Percentiles rank a stretch among this genome's conserved stretches.
Conservation (phyloP, 2,113 vertebrate species). For the Helogale parvula region DNA sequence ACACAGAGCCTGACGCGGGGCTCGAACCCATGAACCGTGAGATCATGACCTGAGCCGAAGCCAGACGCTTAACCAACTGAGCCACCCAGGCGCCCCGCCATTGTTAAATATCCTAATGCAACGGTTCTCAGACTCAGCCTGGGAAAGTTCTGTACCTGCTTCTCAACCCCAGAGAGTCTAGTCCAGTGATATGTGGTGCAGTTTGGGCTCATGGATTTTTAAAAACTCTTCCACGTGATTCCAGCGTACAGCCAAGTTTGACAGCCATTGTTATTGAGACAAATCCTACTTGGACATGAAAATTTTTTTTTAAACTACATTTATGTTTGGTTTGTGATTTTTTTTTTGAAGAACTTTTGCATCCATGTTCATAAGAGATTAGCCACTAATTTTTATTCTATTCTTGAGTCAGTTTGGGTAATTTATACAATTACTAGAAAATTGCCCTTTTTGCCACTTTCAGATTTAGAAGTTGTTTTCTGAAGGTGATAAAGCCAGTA, state of each 20-base stretch:
- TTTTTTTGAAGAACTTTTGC: not conserved
- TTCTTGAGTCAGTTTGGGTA: not conserved
- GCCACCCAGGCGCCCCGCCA: no score
- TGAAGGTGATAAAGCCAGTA: not conserved
- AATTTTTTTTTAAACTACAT: not conserved
- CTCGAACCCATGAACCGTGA: no score
- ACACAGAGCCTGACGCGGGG: no score
- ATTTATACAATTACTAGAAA: conserved; percentile 43
- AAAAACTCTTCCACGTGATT: not conserved
- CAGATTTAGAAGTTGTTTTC: not conserved
- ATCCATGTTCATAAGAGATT: not conserved
- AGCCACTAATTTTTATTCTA: not conserved
- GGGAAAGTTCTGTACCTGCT: not conserved
- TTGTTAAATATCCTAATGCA: not conserved
- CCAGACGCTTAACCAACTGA: no score
- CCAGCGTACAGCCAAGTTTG: not conserved
- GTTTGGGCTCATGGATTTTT: not conserved
- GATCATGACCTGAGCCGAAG: no score
- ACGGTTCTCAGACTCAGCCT: not conserved
- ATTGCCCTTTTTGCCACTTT: not conserved
- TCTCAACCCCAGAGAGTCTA: not conserved
- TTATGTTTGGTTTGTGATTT: not conserved
- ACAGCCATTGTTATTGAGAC: not conserved
- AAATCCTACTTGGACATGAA: not conserved
- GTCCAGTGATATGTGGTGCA: not conserved